Base-by-base conservation (phyloP, 2,113 vertebrate species). In the Melanocharis versteri region DNA sequence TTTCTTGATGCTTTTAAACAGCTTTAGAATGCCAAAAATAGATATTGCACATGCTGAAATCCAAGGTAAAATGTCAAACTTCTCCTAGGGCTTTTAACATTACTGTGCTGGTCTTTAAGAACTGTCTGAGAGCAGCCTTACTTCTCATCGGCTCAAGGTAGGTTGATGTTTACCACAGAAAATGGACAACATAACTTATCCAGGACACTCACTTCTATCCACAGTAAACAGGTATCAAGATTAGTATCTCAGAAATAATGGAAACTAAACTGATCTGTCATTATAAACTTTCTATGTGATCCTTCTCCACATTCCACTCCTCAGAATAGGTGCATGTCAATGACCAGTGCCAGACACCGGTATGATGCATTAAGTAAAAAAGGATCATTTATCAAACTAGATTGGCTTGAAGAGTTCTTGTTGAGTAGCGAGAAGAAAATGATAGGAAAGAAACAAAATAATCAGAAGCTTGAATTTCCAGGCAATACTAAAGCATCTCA, bases 11-110 rank as follows among this genome's bases (percentile, higher is more conserved):
- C 33, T 78, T 75, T 91, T 56, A 75, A 78, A 81, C 39, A 81
- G 72, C 21, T 73, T 87, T 58, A 84, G 26, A 76, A 61, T 53
- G 40, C 27, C 35, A 93, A 78, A 95, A 86, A 50, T 50, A 86
- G n/a, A 23, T 35, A 17, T 7, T 50, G 14, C 56, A 51, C 3
- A 73, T 56, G 16, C 33, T 96, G 22, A 57, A 47, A 14, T 53
- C 45, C 20, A 61, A 79, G 51, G 44, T 61, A 70, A 51, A 68
- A 45, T 27, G 66, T 45, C 47, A 51, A 42, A 65, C 30, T 77
- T 89, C 40, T 73, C 82, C 51, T 45, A 83, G 10, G 23, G 21
- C 22, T 83, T 65, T 65, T 31, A 87, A 28, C 11, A 42, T 35
- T 47, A 48, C 50, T 73, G 14, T 6, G 9, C 3, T 68, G 26